Evolutionary conservation across 2,113 vertebrate species (phyloP).

Genomic region (Pontoporia blainvillei): DNA sequence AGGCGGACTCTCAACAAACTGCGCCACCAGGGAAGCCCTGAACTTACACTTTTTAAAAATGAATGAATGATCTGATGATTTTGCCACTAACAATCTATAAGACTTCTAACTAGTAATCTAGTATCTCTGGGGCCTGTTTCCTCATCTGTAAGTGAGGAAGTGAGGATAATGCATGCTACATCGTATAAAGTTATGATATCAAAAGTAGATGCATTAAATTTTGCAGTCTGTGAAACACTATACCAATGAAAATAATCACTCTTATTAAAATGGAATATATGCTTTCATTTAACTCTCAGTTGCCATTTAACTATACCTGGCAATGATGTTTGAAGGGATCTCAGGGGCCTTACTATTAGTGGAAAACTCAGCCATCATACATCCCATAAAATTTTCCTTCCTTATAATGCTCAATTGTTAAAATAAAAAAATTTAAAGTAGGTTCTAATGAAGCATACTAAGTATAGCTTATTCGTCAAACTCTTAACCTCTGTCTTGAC

Average conservation of each 20-base stretch:
- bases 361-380: not conserved
- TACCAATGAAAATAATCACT: not conserved
- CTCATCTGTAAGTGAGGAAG: not conserved
- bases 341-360: not conserved
- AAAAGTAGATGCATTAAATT: not conserved
- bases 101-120: not conserved
- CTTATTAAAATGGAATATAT: not conserved
- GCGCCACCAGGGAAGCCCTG: no score
- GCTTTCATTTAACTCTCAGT: not conserved
- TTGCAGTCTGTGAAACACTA: not conserved
- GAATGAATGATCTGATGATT: not conserved
- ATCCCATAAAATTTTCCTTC: not conserved
- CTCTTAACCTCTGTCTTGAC: not conserved
- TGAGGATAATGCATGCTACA: not conserved
- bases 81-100: not conserved
- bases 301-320: not conserved
- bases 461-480: conserved; percentile 18
- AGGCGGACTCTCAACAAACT: no score
- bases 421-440: not conserved
- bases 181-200: not conserved
- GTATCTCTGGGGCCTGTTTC: not conserved
- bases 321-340: not conserved
- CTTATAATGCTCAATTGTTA: not conserved
- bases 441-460: not conserved
- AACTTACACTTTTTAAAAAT: not conserved